Base-by-base conservation (phyloP, 2,797 vertebrate species). In the Morelia viridis region DNA sequence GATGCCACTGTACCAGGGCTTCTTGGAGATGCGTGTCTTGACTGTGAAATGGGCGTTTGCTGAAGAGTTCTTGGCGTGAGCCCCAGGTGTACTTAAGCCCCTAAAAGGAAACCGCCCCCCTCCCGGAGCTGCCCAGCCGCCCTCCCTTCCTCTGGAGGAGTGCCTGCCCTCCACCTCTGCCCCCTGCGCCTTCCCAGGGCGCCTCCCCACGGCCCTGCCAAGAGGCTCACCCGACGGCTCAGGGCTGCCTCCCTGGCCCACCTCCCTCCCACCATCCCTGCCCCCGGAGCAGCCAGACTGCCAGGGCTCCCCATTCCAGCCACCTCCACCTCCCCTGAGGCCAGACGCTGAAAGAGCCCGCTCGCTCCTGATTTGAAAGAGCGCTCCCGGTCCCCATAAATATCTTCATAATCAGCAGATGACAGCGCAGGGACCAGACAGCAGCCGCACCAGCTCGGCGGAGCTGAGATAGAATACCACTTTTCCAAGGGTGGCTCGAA, bases 361-460 rank as follows among this genome's bases (percentile, higher is more conserved):
- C 87, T 6, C 6, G 28, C 83, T 17, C 17, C 58, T 76, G 68
- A 12, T 31, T 31, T 60, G 17, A 15, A 50, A 5, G 62, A 85
- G 61, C 0, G 0, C 93, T 94, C 53, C 94, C 93, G 88, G 61
- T 0, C 46, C 95, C 80, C 91, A 94, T 94, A 94, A 96, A 96
- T 93, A 96, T 71, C 92, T 93, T 0, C 0, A 92, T 95, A 94
- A 94, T n/a, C 92, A 85, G 94, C 57, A 1, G 92, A 92, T 28
- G 89, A 46, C 94, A 87, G 94, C 85, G 93, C 92, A 94, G 91
- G 92, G 93, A 95, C 96, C 91, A 85, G 17, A 94, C 86, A 93
- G 96, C 85, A 89, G 93, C 9, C 0, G 0, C 5, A 15, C 28
- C 91, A 3, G 87, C 85, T 85, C 62, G 96, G 92, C 3, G 31